Evolutionary conservation across 1,140 invertebrate genomes (phyloP), one percentile per base, ranked within the genome.

Genomic region (Neelides sp.): DNA sequence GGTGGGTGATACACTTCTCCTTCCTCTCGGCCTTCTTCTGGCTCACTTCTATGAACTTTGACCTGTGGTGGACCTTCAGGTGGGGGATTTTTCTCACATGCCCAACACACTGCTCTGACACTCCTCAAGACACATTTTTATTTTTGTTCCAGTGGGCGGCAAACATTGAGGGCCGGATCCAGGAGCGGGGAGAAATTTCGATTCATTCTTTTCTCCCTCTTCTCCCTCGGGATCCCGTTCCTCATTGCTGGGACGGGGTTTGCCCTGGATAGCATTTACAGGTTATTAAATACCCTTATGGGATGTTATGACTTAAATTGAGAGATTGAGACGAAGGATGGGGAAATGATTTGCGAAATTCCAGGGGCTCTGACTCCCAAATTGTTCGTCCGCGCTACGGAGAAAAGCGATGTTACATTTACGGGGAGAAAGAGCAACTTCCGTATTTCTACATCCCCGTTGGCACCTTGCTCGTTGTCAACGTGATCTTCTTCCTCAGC

Each of bases 1-100:
- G 84, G 44, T 75, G 85, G 35, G 72, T 79, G 57, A 83, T 89
- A 70, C 90, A 95, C 66, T 94, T 92, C 74, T 84, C 89, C 69
- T 93, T 92, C 69, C 72, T 95, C 63, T 78, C 87, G 20, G 87
- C 91, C 51, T 95, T 95, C 75, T 92, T 91, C 66, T 96, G 92
- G 92, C 80, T 95, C 41, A 90, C 87, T 69, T 87, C 86, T 0
- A 43, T 57, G 55, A 61, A 61, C 37, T 57, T 61, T 42, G 59
- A 61, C 37, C 46, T 61, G 5, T 61, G 50, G 45, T 57, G 55
- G 59, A 57, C 55, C 2, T 61, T 61, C 19, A 57, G 59, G 55
- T 57, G 39, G 17, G 28, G 8, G 19, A 5, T 35, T 20, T n/a
- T n/a, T n/a, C n/a, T 26, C 43, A n/a, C 12, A 12, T 2, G 12